Base-by-base conservation (phyloP, 2,113 vertebrate species). In the Otus sunia region DNA sequence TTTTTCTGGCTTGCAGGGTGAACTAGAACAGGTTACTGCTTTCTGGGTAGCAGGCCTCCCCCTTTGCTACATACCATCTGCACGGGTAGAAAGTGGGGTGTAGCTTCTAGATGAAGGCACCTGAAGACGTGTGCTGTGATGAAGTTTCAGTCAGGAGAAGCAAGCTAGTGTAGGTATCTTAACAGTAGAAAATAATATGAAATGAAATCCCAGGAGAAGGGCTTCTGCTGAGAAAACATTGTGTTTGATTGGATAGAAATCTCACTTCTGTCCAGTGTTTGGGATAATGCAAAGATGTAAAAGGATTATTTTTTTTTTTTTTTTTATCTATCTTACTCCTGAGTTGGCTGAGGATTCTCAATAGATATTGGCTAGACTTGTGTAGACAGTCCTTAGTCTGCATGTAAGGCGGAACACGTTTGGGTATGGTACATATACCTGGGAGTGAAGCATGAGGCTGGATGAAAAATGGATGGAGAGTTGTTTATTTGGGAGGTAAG, bases 1-100 rank as follows among this genome's bases (percentile, higher is more conserved):
- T 96, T 97, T 93, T 97, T 94, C 82, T 93, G 71, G 89, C 96
- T 95, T 95, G 94, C 90, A 94, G 96, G 67, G 84, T 87, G 78
- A 96, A 91, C 37, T 69, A 82, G 50, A 92, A 83, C 86, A 90
- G 90, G 94, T 95, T 91, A 82, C 93, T 92, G 85, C 92, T 96
- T 94, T 97, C 90, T 91, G 94, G 88, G 88, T 52, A 67, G 63
- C 91, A 94, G 91, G 72, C 88, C 78, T 94, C 83, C 91, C 76
- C 88, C 59, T 69, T 53, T 91, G 82, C 71, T 71, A 45, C 5
- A 0, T 39, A 86, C 34, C 29, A 64, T 49, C 95, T 96, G 95
- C 97, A 97, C 95, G 95, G 93, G 95, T 97, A 91, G 88, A 85
- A 92, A 95, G 73, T 89, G 94, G 88, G 82, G 94, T n/a, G 87